Evolutionary conservation across 2,797 vertebrate genomes (phyloP).

Genomic region (Danio tinwini): DNA sequence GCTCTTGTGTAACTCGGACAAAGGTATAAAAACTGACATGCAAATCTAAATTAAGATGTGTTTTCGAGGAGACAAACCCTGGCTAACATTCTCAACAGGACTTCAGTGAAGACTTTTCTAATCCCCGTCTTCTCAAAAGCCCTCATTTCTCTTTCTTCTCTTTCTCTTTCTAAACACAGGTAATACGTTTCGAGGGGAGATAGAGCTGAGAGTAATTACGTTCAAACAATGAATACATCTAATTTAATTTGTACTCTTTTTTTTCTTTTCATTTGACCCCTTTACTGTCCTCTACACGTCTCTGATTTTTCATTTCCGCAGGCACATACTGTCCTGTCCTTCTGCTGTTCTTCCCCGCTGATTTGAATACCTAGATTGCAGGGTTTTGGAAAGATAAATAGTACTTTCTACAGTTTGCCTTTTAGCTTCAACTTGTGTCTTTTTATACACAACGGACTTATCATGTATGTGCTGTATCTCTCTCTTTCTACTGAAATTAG

Average conservation of each 20-base stretch:
- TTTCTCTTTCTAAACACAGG: not conserved
- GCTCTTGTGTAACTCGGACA: not conserved
- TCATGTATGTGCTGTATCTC: not conserved
- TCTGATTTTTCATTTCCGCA: not conserved
- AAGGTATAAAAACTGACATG: not conserved
- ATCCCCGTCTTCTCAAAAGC: not conserved
- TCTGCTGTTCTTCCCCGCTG: not conserved
- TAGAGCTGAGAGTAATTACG: constrained; percentile 11
- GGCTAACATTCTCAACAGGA: not conserved
- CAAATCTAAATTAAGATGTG: not conserved
- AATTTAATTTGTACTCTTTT: not conserved
- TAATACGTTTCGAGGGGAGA: not conserved
- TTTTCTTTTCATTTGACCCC: not conserved
- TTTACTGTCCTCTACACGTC: not conserved
- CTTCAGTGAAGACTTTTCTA: not conserved
- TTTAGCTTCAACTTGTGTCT: not conserved
- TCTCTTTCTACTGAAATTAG: not conserved
- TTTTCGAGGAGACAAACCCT: not conserved
- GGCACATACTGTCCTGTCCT: not conserved
- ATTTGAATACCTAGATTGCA: constrained; percentile 5
- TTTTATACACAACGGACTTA: not conserved
- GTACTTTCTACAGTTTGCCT: not conserved
- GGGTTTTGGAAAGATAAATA: not conserved
- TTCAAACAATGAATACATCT: constrained; percentile 27
- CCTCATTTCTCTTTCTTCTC: not conserved